Percentiles rank a stretch among this genome's conserved stretches.
These are phyloP conservation scores for Clarias platycephalus DNA, from an alignment of 2,797 vertebrate genomes.

Conservation along the genomic window DNA sequence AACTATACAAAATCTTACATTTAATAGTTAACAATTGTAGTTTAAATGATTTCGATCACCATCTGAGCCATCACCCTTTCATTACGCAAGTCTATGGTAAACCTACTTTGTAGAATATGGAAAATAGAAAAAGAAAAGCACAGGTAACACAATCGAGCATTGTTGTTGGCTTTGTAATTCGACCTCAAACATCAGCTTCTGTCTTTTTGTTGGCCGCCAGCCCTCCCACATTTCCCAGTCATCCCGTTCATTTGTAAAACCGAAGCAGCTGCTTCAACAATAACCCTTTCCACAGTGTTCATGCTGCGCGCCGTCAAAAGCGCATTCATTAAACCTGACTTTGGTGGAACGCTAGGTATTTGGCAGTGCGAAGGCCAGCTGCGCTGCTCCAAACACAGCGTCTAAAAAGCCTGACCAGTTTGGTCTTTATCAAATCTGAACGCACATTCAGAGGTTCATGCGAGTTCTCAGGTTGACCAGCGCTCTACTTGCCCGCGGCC, in stretches of 20 bases:
- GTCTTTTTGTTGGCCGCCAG: conserved; percentile 21
- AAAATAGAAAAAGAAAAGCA: background rate
- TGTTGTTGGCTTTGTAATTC: background rate
- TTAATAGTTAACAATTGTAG: no score
- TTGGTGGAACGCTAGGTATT: conserved; percentile 16
- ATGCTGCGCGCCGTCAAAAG: background rate
- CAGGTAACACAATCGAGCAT: background rate
- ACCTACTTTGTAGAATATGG: background rate
- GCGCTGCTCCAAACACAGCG: background rate
- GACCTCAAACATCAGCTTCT: background rate
- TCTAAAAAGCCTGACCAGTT: background rate
- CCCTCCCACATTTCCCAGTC: background rate
- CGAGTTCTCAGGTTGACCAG: background rate
- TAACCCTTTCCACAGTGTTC: background rate
- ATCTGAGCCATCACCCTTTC: background rate
- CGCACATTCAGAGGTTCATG: background rate
- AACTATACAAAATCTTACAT: no score
- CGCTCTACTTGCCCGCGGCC: background rate
- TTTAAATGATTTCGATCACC: no score
- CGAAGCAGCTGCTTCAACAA: conserved; percentile 10
- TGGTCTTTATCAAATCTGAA: background rate
- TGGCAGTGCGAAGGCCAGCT: conserved; percentile 10
- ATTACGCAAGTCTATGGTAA: background rate
- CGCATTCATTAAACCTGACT: conserved; percentile 27
- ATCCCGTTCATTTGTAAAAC: conserved; percentile 25